These are phyloP conservation scores for Gallinago paraguaiae DNA, from an alignment of 2,113 vertebrate species.

Conservation along the genomic window DNA sequence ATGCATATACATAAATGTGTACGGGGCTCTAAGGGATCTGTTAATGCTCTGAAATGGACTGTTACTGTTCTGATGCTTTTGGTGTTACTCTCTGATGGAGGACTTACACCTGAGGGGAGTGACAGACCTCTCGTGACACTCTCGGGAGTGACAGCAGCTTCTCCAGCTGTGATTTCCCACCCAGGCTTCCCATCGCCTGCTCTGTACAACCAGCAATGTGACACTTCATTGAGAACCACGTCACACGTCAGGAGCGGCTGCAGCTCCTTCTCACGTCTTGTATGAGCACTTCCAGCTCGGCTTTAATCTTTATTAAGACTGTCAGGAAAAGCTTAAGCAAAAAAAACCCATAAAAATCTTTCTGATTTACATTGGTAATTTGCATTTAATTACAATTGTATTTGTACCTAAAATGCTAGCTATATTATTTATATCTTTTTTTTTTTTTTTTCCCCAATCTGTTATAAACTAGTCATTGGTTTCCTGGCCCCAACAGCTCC, in stretches of 20 bases:
- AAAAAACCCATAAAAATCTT: neutral
- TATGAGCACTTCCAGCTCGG: neutral
- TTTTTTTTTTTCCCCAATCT: neutral
- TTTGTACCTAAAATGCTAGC: neutral
- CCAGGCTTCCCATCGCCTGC: neutral
- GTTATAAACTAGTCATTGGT: neutral
- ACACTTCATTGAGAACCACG: neutral
- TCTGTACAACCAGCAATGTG: neutral
- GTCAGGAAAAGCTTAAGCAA: neutral
- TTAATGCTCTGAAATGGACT: neutral
- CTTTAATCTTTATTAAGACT: neutral
- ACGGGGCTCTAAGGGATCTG: neutral
- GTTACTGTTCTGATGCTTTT: neutral
- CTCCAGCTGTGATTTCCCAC: conserved; percentile 23
- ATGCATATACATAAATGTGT: neutral
- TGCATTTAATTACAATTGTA: neutral
- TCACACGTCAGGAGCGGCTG: neutral
- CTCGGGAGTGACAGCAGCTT: neutral
- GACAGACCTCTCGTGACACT: neutral
- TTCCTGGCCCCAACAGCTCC: conserved; percentile 18
- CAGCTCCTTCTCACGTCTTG: neutral
- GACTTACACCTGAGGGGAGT: neutral
- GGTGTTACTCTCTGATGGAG: neutral
- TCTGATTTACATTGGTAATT: neutral
- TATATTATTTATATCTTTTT: neutral